Evolutionary conservation across 2,888 invertebrate species (phyloP).

Genomic region (Nycteola revayana): DNA sequence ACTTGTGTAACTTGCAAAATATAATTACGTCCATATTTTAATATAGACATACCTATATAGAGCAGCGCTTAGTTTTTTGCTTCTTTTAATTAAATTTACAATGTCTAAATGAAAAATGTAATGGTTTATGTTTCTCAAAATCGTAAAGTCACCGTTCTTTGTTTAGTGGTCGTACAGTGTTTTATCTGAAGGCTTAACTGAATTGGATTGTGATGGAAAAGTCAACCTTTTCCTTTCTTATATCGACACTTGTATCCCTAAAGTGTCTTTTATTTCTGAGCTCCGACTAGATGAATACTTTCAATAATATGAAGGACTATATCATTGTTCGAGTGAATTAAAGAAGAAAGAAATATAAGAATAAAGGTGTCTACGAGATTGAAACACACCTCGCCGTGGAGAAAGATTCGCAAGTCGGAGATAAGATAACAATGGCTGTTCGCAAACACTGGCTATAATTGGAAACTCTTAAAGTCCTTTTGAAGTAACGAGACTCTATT

Average conservation of each 20-base stretch:
- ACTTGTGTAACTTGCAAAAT: no score
- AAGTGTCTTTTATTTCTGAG: constrained; percentile 20
- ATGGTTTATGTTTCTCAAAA: no score
- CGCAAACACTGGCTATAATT: constrained; percentile 40
- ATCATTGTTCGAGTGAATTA: constrained; percentile 17
- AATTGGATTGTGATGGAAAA: constrained; percentile 20
- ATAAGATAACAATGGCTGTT: constrained; percentile 44
- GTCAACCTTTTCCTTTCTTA: constrained; percentile 21
- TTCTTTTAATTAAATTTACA: no score
- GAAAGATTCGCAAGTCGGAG: constrained; percentile 35
- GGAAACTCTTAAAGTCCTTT: constrained; percentile 36
- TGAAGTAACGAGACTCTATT: constrained; percentile 37
- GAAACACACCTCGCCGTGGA: constrained; percentile 29
- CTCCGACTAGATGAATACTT: constrained; percentile 15
- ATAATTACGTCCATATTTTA: no score
- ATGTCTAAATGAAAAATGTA: no score
- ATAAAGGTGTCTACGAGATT: constrained; percentile 28
- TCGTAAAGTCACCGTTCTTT: no score
- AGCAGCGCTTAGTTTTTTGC: no score
- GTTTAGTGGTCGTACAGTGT: constrained; percentile 16
- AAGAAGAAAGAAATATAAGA: constrained; percentile 18
- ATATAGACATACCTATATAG: no score
- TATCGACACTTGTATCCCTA: constrained; percentile 15
- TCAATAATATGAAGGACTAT: constrained; percentile 18
- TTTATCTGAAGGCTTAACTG: constrained; percentile 17